These are phyloP conservation scores for Ascaphus truei DNA, from an alignment of 2,113 vertebrate species.

Conservation along the genomic window DNA sequence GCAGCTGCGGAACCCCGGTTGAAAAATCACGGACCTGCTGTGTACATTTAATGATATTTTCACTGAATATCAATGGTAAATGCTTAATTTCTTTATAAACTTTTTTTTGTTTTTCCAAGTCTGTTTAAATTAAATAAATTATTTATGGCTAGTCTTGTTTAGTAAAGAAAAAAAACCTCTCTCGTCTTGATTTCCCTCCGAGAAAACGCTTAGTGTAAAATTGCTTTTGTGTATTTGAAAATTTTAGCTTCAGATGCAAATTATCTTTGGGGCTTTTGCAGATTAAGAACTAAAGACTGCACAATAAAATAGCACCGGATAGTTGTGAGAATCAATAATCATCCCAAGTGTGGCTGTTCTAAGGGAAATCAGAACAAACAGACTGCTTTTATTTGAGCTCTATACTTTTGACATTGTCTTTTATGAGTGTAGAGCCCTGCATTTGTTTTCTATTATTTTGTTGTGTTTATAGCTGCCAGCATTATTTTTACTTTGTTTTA, in stretches of 20 bases:
- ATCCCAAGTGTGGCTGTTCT: slow-evolving; percentile 12
- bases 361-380: slow-evolving; percentile 24
- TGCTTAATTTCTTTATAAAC: neutral
- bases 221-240: slow-evolving; percentile 21
- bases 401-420: neutral
- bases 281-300: slow-evolving; percentile 17
- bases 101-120: neutral
- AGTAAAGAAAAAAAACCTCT: slow-evolving; percentile 14
- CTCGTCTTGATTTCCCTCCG: slow-evolving; percentile 11
- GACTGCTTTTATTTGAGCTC: neutral
- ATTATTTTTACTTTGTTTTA: neutral
- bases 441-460: neutral
- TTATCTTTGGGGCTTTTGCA: slow-evolving; percentile 31
- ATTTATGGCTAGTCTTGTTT: slow-evolving; percentile 39
- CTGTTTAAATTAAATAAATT: slow-evolving; percentile 33
- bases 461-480: neutral
- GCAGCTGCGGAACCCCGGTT: too few species aligned
- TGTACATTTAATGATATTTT: too few species aligned
- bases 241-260: slow-evolving; percentile 42
- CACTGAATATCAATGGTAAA: slow-evolving; percentile 2
- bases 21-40: too few species aligned
- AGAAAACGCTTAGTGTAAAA: slow-evolving; percentile 34
- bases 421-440: neutral
- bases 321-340: slow-evolving; percentile 22
- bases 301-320: slow-evolving; percentile 23